Percentiles rank a stretch among this genome's conserved stretches.
phyloP scores from a whole-genome alignment of 2,888 invertebrate species.

The Danaus chrysippus region DNA sequence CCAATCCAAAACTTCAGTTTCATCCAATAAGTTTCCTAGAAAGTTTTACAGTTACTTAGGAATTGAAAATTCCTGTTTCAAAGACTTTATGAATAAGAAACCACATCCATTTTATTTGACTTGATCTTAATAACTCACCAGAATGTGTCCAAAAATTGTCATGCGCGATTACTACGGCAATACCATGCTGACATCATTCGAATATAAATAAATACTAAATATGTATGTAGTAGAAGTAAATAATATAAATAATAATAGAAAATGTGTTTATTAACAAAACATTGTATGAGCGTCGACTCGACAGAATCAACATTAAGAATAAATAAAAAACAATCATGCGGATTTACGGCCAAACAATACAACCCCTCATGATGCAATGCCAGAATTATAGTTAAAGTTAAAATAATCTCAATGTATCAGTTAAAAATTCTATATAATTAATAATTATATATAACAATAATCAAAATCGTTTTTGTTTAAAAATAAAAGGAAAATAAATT shows the following conservation, averaged over 20 bases:
- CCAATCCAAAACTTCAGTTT: constrained; percentile 92
- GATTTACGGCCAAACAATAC: constrained; percentile 68
- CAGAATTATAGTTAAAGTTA: constrained; percentile 45
- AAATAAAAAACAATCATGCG: constrained; percentile 72
- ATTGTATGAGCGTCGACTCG: constrained; percentile 69
- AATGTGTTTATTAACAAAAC: constrained; percentile 77
- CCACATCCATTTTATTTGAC: constrained; percentile 74
- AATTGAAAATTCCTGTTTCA: constrained; percentile 40
- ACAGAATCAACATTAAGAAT: constrained; percentile 71
- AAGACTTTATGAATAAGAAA: constrained; percentile 54
- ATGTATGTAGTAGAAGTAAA: constrained; percentile 45
- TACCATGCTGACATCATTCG: constrained; percentile 78
- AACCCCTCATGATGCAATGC: constrained; percentile 66
- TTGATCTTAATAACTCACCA: constrained; percentile 71
- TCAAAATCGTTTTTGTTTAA: too few relatives aligned
- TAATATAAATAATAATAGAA: constrained; percentile 66
- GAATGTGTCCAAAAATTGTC: constrained; percentile 67
- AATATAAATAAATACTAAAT: constrained; percentile 57
- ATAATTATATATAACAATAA: too few relatives aligned
- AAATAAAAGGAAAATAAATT: too few relatives aligned
- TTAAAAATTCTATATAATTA: too few relatives aligned
- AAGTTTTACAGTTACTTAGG: constrained; percentile 52
- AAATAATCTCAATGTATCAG: neutral
- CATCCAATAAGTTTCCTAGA: constrained; percentile 81
- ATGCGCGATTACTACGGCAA: constrained; percentile 73